phyloP scores from a whole-genome alignment of 2,888 invertebrate species.

The Hypsopygia costalis region DNA sequence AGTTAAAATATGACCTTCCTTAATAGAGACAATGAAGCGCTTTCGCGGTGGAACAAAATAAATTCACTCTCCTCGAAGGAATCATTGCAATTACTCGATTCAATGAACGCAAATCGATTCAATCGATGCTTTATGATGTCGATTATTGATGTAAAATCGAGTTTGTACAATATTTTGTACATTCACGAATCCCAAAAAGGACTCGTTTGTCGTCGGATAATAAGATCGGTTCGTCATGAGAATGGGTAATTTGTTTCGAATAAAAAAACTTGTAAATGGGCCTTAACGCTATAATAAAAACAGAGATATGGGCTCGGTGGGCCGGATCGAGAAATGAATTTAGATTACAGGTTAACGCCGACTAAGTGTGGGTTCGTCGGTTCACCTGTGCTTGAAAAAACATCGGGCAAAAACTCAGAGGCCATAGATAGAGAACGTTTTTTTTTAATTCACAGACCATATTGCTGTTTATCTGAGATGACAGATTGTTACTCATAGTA shows the following conservation, averaged over 20 bases:
- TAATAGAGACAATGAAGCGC: slow-evolving; percentile 48
- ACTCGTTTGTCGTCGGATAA: slow-evolving; percentile 61
- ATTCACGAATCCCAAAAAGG: slow-evolving; percentile 27
- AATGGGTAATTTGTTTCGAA: slow-evolving; percentile 76
- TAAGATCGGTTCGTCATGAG: slow-evolving; percentile 64
- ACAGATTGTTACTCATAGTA: slow-evolving; percentile 24
- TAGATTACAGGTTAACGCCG: slow-evolving; percentile 80
- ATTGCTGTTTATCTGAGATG: slow-evolving; percentile 40
- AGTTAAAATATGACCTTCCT: slow-evolving; percentile 8
- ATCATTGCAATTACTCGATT: slow-evolving; percentile 63
- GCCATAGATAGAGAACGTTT: slow-evolving; percentile 23
- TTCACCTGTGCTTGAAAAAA: slow-evolving; percentile 75
- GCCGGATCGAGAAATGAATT: slow-evolving; percentile 79
- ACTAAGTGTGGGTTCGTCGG: slow-evolving; percentile 72
- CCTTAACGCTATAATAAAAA: slow-evolving; percentile 77
- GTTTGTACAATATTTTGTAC: slow-evolving; percentile 20
- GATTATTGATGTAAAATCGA: slow-evolving; percentile 36
- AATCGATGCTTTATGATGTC: slow-evolving; percentile 47
- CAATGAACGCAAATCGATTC: slow-evolving; percentile 63
- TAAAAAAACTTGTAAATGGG: slow-evolving; percentile 77
- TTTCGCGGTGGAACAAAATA: slow-evolving; percentile 40
- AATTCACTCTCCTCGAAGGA: slow-evolving; percentile 43
- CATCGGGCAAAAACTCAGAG: slow-evolving; percentile 45
- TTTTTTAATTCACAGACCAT: not conserved
- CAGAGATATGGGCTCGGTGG: slow-evolving; percentile 72